Evolutionary conservation across 1,140 invertebrate genomes (phyloP).

Genomic region (Conus ventricosus): DNA sequence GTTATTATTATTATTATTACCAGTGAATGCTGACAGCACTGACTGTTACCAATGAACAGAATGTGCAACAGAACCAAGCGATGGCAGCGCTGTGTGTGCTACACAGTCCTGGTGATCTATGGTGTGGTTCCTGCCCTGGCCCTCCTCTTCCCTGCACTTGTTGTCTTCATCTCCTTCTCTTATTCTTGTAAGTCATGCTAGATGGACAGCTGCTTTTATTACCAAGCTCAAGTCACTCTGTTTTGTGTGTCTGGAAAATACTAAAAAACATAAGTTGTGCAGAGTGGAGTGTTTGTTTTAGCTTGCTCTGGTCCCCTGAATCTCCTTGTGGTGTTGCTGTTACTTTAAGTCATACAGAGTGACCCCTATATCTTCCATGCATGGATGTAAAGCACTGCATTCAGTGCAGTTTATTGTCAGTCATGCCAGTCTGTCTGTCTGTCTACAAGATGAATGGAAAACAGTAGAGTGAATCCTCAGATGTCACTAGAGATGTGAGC

Average conservation of each 20-base stretch:
- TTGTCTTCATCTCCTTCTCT: neutral
- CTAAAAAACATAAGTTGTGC: neutral
- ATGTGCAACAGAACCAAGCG: neutral
- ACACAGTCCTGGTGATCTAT: neutral
- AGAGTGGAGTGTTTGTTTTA: neutral
- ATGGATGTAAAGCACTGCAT: too few relatives aligned
- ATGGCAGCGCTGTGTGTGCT: neutral
- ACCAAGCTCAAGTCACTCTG: neutral
- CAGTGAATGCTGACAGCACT: neutral
- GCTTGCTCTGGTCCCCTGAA: neutral
- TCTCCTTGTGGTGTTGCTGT: too few relatives aligned
- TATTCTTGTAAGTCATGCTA: neutral
- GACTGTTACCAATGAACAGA: neutral
- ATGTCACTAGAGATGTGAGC: too few relatives aligned
- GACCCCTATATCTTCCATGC: neutral
- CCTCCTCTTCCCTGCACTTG: constrained; percentile 14
- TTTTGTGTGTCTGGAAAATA: neutral
- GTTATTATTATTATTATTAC: neutral
- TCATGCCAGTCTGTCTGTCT: too few relatives aligned
- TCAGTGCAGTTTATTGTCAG: too few relatives aligned
- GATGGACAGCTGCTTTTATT: neutral
- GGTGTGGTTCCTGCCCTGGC: constrained; percentile 13
- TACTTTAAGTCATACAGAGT: neutral
- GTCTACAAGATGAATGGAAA: too few relatives aligned
- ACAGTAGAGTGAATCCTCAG: too few relatives aligned